phyloP scores from a whole-genome alignment of 2,113 vertebrate genomes.

The Varanus salvator region DNA sequence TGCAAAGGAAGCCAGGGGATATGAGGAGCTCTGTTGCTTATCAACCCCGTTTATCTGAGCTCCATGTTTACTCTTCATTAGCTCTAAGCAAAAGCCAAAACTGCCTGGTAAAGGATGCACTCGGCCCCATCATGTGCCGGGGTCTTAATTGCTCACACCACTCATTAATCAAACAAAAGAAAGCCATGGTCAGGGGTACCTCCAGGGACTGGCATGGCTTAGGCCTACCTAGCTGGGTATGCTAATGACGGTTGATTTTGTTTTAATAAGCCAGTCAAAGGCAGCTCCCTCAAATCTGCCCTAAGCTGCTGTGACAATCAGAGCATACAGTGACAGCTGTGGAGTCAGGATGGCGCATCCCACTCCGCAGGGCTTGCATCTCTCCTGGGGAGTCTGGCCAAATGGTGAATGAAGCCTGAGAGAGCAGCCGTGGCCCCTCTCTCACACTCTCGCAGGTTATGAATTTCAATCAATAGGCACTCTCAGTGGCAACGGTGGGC shows the following conservation, averaged over 20 bases:
- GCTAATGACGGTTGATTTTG: conserved; percentile 47
- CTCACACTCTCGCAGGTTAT: conserved; percentile 71
- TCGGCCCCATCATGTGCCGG: neutral
- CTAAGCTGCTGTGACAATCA: conserved; percentile 52
- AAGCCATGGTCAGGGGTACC: conserved; percentile 16
- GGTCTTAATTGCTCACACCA: conserved; percentile 52
- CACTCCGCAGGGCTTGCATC: accelerated
- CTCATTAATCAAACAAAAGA: conserved; percentile 66
- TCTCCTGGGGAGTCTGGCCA: conserved; percentile 35
- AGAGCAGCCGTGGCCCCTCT: conserved; percentile 63
- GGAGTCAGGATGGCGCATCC: neutral
- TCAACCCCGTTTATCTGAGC: conserved; percentile 57
- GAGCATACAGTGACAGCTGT: conserved; percentile 56
- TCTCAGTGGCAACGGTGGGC: neutral
- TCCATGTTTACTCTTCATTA: conserved; percentile 67
- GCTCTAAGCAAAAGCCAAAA: conserved; percentile 58
- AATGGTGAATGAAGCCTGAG: conserved; percentile 74
- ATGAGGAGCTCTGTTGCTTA: conserved; percentile 44
- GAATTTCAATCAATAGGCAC: conserved; percentile 70
- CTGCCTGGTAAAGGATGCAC: conserved; percentile 46
- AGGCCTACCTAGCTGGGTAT: conserved; percentile 48
- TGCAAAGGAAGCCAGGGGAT: conserved; percentile 39
- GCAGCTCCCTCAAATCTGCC: conserved; percentile 42
- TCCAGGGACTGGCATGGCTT: conserved; percentile 21
- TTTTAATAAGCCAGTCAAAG: conserved; percentile 55